Evolutionary conservation across 2,113 vertebrate species (phyloP).

Genomic region (Stigmatopora nigra): DNA sequence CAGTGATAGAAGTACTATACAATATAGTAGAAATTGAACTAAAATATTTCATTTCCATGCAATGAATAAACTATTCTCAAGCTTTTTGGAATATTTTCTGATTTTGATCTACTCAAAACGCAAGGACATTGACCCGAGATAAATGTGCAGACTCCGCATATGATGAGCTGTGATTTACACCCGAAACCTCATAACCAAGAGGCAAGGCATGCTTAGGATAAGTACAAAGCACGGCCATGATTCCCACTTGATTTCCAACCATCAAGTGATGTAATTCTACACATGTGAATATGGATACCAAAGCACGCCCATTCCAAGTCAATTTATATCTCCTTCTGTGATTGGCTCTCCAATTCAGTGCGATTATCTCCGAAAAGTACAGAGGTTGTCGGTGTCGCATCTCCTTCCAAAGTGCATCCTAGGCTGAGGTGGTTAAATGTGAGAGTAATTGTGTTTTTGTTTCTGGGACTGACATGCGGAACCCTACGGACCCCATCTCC

Average conservation of each 20-base stretch:
- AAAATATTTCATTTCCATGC: no score
- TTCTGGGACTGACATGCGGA: constrained; percentile 71
- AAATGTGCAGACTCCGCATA: no score
- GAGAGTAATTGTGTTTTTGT: constrained; percentile 74
- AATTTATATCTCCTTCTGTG: constrained; percentile 30
- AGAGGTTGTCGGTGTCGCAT: constrained; percentile 22
- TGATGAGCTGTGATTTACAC: not conserved
- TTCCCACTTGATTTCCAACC: constrained; percentile 32
- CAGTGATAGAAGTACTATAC: no score
- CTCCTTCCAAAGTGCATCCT: constrained; percentile 57
- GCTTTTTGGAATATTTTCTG: no score
- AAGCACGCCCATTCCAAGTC: constrained; percentile 19
- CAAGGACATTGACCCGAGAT: no score
- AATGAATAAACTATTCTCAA: no score
- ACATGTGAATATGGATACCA: constrained; percentile 11
- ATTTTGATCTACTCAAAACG: no score
- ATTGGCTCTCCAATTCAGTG: constrained; percentile 5
- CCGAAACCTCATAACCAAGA: not conserved
- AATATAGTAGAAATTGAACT: no score
- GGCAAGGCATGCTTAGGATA: not conserved
- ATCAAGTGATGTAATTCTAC: constrained; percentile 31
- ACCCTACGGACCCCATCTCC: constrained; percentile 72
- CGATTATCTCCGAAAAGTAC: constrained; percentile 12
- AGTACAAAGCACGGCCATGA: not conserved
- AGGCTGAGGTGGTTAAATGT: constrained; percentile 70